A percentile compares a stretch with the other conserved stretches of the same genome.
These are phyloP conservation scores for Parelbella ahira DNA, from an alignment of 2,888 invertebrate genomes.

Conservation along the genomic window DNA sequence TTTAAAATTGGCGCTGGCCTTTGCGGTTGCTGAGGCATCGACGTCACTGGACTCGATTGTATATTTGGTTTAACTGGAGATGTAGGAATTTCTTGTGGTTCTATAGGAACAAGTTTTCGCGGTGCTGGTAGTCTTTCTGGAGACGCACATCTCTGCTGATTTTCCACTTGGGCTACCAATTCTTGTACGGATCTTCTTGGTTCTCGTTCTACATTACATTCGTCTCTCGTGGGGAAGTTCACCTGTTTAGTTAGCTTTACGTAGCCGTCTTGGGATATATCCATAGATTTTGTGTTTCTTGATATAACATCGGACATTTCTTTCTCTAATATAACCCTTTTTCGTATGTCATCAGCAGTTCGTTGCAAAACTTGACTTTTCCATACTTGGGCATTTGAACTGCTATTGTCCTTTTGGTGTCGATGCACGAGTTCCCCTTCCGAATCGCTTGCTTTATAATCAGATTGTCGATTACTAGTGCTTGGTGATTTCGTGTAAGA, in stretches of 20 bases:
- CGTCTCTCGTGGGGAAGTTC: constrained; percentile 40
- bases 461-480: constrained; percentile 44
- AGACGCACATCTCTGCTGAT: constrained; percentile 61
- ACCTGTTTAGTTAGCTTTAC: constrained; percentile 67
- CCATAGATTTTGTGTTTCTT: constrained; percentile 56
- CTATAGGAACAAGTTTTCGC: constrained; percentile 57
- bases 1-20: constrained; percentile 70
- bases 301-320: constrained; percentile 59
- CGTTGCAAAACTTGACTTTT: constrained; percentile 72
- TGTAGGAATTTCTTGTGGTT: constrained; percentile 41
- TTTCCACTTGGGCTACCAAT: constrained; percentile 82
- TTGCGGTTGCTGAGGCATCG: constrained; percentile 70
- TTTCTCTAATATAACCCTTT: constrained; percentile 60
- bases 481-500: constrained; percentile 57
- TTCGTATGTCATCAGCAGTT: constrained; percentile 70
- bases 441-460: constrained; percentile 45
- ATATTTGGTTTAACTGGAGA: constrained; percentile 37
- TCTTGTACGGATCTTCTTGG: constrained; percentile 82
- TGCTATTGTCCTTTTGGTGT: constrained; percentile 34
- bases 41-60: constrained; percentile 48
- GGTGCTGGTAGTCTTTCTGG: constrained; percentile 58
- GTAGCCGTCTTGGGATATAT: constrained; percentile 75
- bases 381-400: constrained; percentile 52
- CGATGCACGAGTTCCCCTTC: constrained; percentile 43
- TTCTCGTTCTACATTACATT: constrained; percentile 48